Evolutionary conservation across 2,888 invertebrate genomes (phyloP), one percentile per base, ranked within the genome.

Genomic region (Cheiracanthium punctorium): DNA sequence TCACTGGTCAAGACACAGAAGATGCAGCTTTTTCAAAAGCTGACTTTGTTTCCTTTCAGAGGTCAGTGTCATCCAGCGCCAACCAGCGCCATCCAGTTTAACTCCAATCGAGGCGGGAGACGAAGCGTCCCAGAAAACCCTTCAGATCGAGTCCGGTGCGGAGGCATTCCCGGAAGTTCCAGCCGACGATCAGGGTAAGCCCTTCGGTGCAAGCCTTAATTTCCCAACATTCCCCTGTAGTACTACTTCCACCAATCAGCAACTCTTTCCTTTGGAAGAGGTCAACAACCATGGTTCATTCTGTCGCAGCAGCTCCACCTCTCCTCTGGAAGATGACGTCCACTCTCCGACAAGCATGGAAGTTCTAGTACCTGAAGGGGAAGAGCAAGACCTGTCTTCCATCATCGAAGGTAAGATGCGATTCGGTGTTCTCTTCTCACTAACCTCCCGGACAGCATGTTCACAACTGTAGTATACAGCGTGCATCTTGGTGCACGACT

Each of bases 111-210:
- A 10, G 37, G 33, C 10, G 7, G 20, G n/a, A 33, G 69, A 69
- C 24, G 17, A 30, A 0, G 33, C 33, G 10, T 29, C 4, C 33
- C 17, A 33, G 69, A 37, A 37, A 10, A 37, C 37, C 37, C n/a
- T n/a, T n/a, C n/a, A n/a, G n/a, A 67, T 29, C 30, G 69, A 69
- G 33, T 7, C n/a, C n/a, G 28, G 24, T 20, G 33, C 33, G 20
- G 58, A 30, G 41, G 2, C 48, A 28, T 14, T 20, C 12, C 14
- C 72, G 10, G 72, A 74, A 2, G 74, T 5, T 2, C 30, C 29
- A 29, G 28, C 32, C 94, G 94, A 94, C 94, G 93, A 94, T 94
- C 94, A 94, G 94, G 95, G 95, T 95, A 95, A 95, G 95, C 71
- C 65, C 71, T 80, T 76, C 80, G 86, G 71, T 86, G 86, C 43